Base-by-base conservation (phyloP, 2,797 vertebrate genomes). In the Australoheros facetus region DNA sequence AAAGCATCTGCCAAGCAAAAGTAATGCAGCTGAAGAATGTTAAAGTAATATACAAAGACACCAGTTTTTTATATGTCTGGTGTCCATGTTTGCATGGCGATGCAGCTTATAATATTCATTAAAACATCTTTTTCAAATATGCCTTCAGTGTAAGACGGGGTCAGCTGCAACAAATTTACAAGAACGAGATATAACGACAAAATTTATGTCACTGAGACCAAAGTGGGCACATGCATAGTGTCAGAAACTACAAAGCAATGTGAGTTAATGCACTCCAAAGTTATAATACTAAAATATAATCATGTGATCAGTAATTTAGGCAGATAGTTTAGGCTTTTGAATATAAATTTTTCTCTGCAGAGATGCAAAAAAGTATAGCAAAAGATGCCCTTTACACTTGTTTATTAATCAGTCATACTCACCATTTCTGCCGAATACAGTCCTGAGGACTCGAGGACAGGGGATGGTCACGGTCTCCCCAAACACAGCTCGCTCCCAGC, bases 391-490 rank as follows among this genome's bases (percentile, higher is more conserved):
- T 69, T 69, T 4, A 17, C 26, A 9, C 56, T 23, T 0, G 5
- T n/a, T 60, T 21, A 42, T 51, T 16, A n/a, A 59, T 55, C 17
- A 53, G 5, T 16, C 0, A 6, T 14, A 34, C 75, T 42, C 73
- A 97, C 97, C 97, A 82, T 96, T 92, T 88, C 95, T 95, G 45
- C 93, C 95, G 60, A 96, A 96, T 23, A 95, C 87, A 11, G 89
- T 73, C 85, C 87, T 95, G 53, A 98, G 97, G 71, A 96, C 79
- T 73, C 92, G 89, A 4, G 97, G 97, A 71, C 97, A 98, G 7
- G 95, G 93, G 74, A 97, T 94, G 3, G 96, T 97, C 90, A 97
- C 89, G 0, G 95, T 97, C 82, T 97, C 94, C 66, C 97, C 97
- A 3, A 96, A 32, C 53, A 94, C 95, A 0, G 97, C 96, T 19